A percentile compares a stretch with the other conserved stretches of the same genome.
Evolutionary conservation across 2,797 vertebrate genomes (phyloP).

Genomic region (Rhinatrema bivittatum): DNA sequence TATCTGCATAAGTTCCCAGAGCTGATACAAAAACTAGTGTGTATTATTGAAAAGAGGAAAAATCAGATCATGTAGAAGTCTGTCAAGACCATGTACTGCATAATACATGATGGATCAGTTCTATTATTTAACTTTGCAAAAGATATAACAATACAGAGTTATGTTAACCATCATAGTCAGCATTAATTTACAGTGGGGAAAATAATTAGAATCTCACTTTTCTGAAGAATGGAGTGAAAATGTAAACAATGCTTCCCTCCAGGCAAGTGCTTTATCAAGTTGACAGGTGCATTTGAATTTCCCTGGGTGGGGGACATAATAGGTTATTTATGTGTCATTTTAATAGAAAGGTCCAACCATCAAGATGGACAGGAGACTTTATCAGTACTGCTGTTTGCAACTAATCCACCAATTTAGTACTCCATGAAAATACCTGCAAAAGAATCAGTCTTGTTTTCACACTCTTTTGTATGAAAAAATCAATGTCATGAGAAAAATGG

Average conservation of each 20-base stretch:
- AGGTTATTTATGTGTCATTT: constrained; percentile 98
- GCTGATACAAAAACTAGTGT: constrained; percentile 21
- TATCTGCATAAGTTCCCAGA: constrained; percentile 37
- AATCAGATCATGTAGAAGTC: constrained; percentile 35
- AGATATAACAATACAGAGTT: constrained; percentile 66
- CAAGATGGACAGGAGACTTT: constrained; percentile 73
- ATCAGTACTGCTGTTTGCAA: constrained; percentile 72
- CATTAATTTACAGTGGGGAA: constrained; percentile 98
- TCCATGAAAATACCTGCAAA: constrained; percentile 66
- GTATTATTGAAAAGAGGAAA: constrained; percentile 43
- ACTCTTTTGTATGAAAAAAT: constrained; percentile 57
- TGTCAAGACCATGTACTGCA: constrained; percentile 54
- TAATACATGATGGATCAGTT: constrained; percentile 59
- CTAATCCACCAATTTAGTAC: constrained; percentile 70
- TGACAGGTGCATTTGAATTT: constrained; percentile 99
- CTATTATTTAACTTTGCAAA: constrained; percentile 67
- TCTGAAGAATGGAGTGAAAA: constrained; percentile 97
- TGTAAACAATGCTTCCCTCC: constrained; percentile 99
- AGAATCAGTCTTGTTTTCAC: constrained; percentile 56
- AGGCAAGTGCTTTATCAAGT: constrained; percentile 99
- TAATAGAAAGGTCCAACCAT: constrained; percentile 75
- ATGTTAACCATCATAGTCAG: constrained; percentile 80
- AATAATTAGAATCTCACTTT: constrained; percentile 99
- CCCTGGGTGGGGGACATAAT: constrained; percentile 94
- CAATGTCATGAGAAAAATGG: constrained; percentile 26